These are phyloP conservation scores for Brienomyrus longianalis DNA, from an alignment of 2,113 vertebrate species.

Conservation along the genomic window DNA sequence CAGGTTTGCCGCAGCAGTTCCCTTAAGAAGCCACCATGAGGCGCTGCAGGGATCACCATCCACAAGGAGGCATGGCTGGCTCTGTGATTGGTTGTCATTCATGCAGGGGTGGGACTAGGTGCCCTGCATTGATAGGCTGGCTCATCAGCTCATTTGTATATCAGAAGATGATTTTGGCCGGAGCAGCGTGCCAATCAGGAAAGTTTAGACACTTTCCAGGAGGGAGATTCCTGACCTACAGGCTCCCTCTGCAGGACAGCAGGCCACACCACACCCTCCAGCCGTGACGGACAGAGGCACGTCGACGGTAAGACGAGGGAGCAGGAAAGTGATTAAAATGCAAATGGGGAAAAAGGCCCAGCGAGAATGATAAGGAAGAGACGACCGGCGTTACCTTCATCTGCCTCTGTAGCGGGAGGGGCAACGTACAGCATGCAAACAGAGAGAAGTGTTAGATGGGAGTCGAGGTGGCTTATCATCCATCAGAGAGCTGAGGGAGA, in stretches of 20 bases:
- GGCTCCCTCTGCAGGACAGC: not conserved
- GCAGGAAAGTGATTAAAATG: constrained; percentile 37
- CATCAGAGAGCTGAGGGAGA: not conserved
- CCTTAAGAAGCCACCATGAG: not conserved
- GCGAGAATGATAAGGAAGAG: constrained; percentile 17
- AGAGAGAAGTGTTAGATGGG: constrained; percentile 46
- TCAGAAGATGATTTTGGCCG: not conserved
- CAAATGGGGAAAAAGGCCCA: constrained; percentile 28
- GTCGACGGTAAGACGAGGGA: constrained; percentile 10
- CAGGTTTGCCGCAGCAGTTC: not conserved
- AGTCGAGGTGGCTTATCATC: not conserved
- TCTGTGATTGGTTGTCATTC: not conserved
- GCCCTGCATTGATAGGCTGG: not conserved
- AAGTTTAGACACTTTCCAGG: not conserved
- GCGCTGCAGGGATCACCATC: not conserved
- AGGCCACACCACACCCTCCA: not conserved
- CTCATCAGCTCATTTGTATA: not conserved
- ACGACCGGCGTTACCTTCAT: constrained; percentile 64
- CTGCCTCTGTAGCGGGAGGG: constrained; percentile 69
- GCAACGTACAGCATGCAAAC: constrained; percentile 81
- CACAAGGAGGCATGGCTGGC: not conserved
- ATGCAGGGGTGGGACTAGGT: not conserved
- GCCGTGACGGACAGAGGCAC: not conserved
- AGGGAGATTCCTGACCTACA: not conserved
- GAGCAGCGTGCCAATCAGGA: not conserved